A percentile compares a stretch with the other conserved stretches of the same genome.
These are phyloP conservation scores for Suricata suricatta DNA, from an alignment of 2,113 vertebrate genomes.

Conservation along the genomic window DNA sequence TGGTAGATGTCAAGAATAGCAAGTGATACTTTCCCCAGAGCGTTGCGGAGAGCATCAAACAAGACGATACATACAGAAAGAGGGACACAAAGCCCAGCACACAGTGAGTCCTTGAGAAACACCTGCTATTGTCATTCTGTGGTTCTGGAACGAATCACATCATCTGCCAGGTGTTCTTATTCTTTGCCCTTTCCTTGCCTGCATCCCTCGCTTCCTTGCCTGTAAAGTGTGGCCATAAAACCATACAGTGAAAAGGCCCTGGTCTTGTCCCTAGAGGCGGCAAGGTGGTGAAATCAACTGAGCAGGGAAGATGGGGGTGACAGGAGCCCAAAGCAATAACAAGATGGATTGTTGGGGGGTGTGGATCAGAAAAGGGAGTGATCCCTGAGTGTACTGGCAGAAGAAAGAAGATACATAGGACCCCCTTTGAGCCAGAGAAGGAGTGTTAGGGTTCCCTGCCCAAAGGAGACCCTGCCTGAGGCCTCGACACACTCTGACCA, in stretches of 20 bases:
- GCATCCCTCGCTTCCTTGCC: neutral
- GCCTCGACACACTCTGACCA: neutral
- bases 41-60: neutral
- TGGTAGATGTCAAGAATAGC: neutral
- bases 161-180: neutral
- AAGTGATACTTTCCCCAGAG: no score
- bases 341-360: neutral
- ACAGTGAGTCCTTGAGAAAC: neutral
- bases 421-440: neutral
- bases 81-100: neutral
- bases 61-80: neutral
- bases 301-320: neutral
- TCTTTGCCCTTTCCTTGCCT: neutral
- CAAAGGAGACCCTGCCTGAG: neutral
- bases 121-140: neutral
- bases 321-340: neutral
- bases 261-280: neutral
- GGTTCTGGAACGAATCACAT: neutral
- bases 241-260: neutral
- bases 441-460: neutral
- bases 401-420: neutral
- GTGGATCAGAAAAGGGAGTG: neutral
- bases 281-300: neutral
- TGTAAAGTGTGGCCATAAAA: neutral
- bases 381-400: neutral